Conservation (phyloP, 2,888 invertebrate genomes). For the Spialia ferax region DNA sequence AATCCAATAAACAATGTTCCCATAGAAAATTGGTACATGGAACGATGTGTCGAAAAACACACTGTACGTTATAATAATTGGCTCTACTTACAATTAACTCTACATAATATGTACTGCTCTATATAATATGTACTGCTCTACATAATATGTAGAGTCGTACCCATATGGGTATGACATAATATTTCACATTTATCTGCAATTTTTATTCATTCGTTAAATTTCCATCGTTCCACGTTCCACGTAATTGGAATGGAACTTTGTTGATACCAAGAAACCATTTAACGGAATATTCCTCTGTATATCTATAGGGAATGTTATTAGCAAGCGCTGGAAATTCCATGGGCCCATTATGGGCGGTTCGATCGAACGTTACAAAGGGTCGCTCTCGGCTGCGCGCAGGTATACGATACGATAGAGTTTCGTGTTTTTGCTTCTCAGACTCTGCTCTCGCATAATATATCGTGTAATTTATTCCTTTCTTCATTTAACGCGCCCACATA, state of each 20-base stretch:
- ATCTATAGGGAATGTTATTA: constrained; percentile 52
- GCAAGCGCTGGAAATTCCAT: constrained; percentile 57
- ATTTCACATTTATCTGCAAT: not conserved
- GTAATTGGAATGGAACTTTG: constrained; percentile 46
- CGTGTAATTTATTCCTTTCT: constrained; percentile 61
- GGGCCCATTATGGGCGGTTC: constrained; percentile 59
- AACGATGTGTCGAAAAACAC: no score
- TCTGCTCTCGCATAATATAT: constrained; percentile 58
- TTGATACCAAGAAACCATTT: constrained; percentile 54
- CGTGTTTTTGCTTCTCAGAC: constrained; percentile 60
- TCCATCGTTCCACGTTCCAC: no score
- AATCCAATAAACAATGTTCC: not conserved
- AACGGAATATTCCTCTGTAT: constrained; percentile 46
- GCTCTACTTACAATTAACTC: no score
- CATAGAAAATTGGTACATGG: not conserved
- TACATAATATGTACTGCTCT: no score
- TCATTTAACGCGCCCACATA: constrained; percentile 56
- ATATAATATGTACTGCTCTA: no score
- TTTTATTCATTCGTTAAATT: constrained; percentile 7
- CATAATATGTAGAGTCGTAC: no score
- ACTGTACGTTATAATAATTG: no score
- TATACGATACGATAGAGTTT: constrained; percentile 49
- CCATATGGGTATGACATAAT: not conserved
- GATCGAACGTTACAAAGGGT: constrained; percentile 56
- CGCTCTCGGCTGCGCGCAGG: constrained; percentile 53